Evolutionary conservation across 2,113 vertebrate genomes (phyloP), one percentile per base, ranked within the genome.

Genomic region (Mellivora capensis): DNA sequence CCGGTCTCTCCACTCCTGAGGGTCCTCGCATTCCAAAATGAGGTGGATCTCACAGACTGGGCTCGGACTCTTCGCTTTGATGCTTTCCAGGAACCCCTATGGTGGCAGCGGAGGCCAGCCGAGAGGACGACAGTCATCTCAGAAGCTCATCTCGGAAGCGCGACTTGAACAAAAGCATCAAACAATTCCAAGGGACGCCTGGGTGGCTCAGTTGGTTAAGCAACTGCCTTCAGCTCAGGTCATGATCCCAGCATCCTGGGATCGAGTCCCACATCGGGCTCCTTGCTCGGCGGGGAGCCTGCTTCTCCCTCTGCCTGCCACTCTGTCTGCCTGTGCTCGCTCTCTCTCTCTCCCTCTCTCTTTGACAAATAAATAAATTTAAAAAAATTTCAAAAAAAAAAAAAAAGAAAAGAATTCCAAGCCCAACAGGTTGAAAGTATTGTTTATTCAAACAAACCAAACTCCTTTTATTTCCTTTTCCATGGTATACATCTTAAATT

Each of bases 371-470:
- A n/a, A n/a, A n/a, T n/a, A n/a, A n/a, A n/a, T n/a, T n/a, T n/a
- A n/a, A n/a, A n/a, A n/a, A n/a, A n/a, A n/a, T n/a, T n/a, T n/a
- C n/a, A n/a, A n/a, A n/a, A n/a, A n/a, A n/a, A n/a, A n/a, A n/a
- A n/a, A n/a, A n/a, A n/a, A n/a, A n/a, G n/a, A n/a, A n/a, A 47
- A 69, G 44, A n/a, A 84, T 29, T 17, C 87, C 67, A 96, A 93
- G 47, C 17, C 31, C 80, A 94, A 85, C 80, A 91, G 47, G 85
- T 81, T 97, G 92, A 85, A 98, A 98, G 94, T 84, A 93, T 39
- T 11, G 84, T 98, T 98, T 98, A 98, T 98, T 98, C 96, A 97
- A 94, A 54, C 52, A 96, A 98, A 90, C 61, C 90, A 93, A 98
- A 95, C 93, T 84, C 82, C 57, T 86, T 74, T 74, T 25, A 47